phyloP scores from a whole-genome alignment of 2,113 vertebrate species.

The Daboia siamensis region DNA sequence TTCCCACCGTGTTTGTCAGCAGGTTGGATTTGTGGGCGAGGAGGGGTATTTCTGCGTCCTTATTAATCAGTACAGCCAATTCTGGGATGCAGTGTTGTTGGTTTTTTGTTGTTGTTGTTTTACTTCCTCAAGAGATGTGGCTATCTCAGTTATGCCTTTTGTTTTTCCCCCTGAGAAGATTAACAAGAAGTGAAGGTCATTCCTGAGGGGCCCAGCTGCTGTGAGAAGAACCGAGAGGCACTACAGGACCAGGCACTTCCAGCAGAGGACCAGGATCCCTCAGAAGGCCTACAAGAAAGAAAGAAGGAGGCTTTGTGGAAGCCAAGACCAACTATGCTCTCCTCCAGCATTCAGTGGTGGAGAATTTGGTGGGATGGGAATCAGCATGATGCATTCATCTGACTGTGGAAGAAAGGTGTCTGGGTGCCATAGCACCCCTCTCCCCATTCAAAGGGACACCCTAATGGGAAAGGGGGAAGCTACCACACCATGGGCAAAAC shows the following conservation, averaged over 20 bases:
- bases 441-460: slow-evolving; percentile 14
- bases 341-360: not conserved
- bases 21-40: not conserved
- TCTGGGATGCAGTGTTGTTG: not conserved
- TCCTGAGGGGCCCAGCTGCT: slow-evolving; percentile 76
- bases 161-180: slow-evolving; percentile 69
- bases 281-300: slow-evolving; percentile 19
- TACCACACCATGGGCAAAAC: slow-evolving; percentile 45
- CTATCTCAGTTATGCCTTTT: not conserved
- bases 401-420: slow-evolving; percentile 27
- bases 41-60: not conserved
- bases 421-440: not conserved
- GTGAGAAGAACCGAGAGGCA: slow-evolving; percentile 42
- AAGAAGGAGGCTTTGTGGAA: slow-evolving; percentile 48
- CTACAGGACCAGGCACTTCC: slow-evolving; percentile 43
- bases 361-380: slow-evolving; percentile 15
- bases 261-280: slow-evolving; percentile 58
- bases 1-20: not conserved
- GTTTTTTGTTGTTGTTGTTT: not conserved
- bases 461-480: slow-evolving; percentile 14
- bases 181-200: slow-evolving; percentile 89
- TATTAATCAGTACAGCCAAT: too few relatives aligned
- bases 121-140: not conserved
- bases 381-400: slow-evolving; percentile 1
- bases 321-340: slow-evolving; percentile 37